phyloP scores from a whole-genome alignment of 2,113 vertebrate genomes.

The Cervus canadensis region DNA sequence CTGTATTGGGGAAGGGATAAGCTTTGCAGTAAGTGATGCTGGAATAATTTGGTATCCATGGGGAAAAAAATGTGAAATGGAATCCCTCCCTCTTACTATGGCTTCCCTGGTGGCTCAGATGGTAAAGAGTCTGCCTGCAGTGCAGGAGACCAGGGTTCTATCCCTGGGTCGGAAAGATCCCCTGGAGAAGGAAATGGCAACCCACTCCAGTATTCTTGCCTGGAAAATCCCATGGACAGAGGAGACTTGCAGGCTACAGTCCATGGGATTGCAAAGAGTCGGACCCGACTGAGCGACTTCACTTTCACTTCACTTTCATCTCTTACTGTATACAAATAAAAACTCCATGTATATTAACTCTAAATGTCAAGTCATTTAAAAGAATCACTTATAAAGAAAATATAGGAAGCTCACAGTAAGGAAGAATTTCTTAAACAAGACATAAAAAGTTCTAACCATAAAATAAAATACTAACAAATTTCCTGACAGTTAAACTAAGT shows the following conservation, averaged over 20 bases:
- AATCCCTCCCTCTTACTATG: neutral
- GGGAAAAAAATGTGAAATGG: neutral
- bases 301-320: neutral
- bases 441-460: neutral
- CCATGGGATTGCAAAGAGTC: neutral
- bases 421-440: neutral
- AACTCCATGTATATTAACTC: neutral
- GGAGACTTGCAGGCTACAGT: neutral
- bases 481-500: neutral
- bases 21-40: neutral
- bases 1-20: neutral
- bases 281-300: fast-evolving
- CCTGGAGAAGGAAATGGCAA: neutral
- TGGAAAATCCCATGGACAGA: neutral
- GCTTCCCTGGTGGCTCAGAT: neutral
- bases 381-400: constrained; percentile 4
- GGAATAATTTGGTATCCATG: neutral
- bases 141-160: fast-evolving
- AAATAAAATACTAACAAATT: neutral
- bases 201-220: neutral
- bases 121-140: neutral
- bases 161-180: neutral
- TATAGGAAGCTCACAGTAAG: neutral
- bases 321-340: neutral
- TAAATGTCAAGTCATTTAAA: neutral